Base-by-base conservation (phyloP, 1,140 invertebrate genomes). In the Phthorimaea operculella region DNA sequence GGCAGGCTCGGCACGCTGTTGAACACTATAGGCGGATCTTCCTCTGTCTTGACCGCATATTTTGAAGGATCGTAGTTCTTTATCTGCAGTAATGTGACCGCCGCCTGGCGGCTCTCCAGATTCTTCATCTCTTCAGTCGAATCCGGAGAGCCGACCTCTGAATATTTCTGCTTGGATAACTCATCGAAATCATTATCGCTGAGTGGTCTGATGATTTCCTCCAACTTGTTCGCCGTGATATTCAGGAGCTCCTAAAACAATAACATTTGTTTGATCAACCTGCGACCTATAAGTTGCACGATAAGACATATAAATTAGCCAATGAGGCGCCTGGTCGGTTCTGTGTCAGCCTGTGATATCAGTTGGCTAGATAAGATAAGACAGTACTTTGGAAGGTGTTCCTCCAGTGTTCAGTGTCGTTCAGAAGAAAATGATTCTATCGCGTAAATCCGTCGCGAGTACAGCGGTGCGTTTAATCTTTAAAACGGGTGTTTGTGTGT, bases 71-170 rank as follows among this genome's bases (percentile, higher is more conserved):
- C 85, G 67, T 87, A 80, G 63, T 87, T 86, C 68, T 87, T 87
- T 47, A 87, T 87, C 57, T 86, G 84, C 33, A 87, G 62, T 12
- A 87, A 67, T 58, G 85, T 85, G 16, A 85, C 85, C 36, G 85
- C 85, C 59, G 85, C 85, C 64, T 86, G 81, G 56, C 85, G 70
- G 58, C 84, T 86, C 66, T 87, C 85, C 33, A 86, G 63, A 52
- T 86, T 85, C 58, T 87, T 87, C 83, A 86, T 85, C 60, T 87
- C 85, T 45, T 87, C 85, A 9, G 84, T 87, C 1, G 85, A 86
- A 63, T 87, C 85, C 14, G 85, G 85, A 8, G 83, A 80, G 17
- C 83, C 84, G 39, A 80, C 75, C 62, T 85, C 83, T 5, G 67
- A 68, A 60, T 83, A 81, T 63, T 83, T 83, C 54, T 74, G 58